phyloP scores from a whole-genome alignment of 2,113 vertebrate genomes.

The Proterorhinus semilunaris region DNA sequence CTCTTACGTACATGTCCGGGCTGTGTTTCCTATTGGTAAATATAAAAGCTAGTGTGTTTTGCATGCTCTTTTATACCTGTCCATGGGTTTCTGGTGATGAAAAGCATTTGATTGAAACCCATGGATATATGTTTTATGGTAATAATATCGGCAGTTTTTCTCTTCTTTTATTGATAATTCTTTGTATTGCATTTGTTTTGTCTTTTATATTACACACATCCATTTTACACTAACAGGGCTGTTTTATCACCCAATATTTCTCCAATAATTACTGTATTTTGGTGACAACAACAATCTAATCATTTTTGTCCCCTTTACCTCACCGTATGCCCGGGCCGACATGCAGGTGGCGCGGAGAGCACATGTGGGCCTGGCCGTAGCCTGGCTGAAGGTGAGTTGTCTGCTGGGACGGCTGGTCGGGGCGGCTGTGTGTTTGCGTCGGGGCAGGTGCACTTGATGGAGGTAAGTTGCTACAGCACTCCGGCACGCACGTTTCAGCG shows the following conservation, averaged over 20 bases:
- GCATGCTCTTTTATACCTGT: too few relatives aligned
- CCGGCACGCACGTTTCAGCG: conserved; percentile 45
- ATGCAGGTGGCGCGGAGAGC: conserved; percentile 27
- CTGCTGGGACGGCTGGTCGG: conserved; percentile 23
- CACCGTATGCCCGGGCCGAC: conserved; percentile 31
- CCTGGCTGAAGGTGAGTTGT: conserved; percentile 11
- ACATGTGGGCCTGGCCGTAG: conserved; percentile 42
- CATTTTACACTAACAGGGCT: neutral
- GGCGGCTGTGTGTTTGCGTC: conserved; percentile 22
- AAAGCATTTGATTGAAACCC: too few relatives aligned
- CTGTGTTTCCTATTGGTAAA: too few relatives aligned
- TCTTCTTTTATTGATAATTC: neutral
- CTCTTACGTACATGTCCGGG: too few relatives aligned
- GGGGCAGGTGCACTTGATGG: conserved; percentile 7
- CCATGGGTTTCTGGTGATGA: too few relatives aligned
- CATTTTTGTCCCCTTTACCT: neutral
- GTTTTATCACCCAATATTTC: neutral
- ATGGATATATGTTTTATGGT: too few relatives aligned
- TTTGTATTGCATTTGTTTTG: neutral
- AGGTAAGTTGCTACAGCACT: conserved; percentile 37
- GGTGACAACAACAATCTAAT: neutral
- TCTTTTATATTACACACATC: neutral
- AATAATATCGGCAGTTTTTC: too few relatives aligned
- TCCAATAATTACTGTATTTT: neutral
- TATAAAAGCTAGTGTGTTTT: too few relatives aligned